Evolutionary conservation across 2,797 vertebrate species (phyloP).

Genomic region (Chiloscyllium punctatum): DNA sequence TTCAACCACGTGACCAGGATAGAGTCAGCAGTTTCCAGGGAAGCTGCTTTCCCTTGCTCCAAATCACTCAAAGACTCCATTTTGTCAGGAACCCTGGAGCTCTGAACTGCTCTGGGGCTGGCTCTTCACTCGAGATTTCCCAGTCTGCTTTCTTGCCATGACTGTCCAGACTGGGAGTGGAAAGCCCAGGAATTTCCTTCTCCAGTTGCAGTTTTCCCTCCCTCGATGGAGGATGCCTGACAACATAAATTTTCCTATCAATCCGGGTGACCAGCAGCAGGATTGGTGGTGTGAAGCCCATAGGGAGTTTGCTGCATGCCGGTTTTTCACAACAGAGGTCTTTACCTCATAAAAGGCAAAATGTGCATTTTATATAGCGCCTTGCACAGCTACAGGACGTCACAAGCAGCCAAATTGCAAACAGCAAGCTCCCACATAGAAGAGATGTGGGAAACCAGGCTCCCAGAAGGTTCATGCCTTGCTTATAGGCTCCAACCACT

Average conservation of each 20-base stretch:
- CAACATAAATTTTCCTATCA: not conserved
- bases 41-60: not conserved
- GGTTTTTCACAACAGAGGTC: too few relatives aligned
- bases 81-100: not conserved
- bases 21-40: not conserved
- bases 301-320: not conserved
- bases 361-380: not conserved
- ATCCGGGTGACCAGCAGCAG: not conserved
- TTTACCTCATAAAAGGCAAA: not conserved
- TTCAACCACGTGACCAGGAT: not conserved
- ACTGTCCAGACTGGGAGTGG: not conserved
- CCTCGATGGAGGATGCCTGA: not conserved
- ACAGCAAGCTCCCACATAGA: not conserved
- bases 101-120: not conserved
- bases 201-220: not conserved
- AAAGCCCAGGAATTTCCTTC: not conserved
- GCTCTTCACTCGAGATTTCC: not conserved
- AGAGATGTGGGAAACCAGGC: not conserved
- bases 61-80: not conserved
- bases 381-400: not conserved
- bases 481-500: not conserved
- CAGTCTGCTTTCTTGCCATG: not conserved
- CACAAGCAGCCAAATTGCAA: not conserved
- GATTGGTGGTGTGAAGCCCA: not conserved
- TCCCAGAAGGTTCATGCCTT: not conserved